These are phyloP conservation scores for Lithophane socia DNA, from an alignment of 2,888 invertebrate genomes.

Conservation along the genomic window DNA sequence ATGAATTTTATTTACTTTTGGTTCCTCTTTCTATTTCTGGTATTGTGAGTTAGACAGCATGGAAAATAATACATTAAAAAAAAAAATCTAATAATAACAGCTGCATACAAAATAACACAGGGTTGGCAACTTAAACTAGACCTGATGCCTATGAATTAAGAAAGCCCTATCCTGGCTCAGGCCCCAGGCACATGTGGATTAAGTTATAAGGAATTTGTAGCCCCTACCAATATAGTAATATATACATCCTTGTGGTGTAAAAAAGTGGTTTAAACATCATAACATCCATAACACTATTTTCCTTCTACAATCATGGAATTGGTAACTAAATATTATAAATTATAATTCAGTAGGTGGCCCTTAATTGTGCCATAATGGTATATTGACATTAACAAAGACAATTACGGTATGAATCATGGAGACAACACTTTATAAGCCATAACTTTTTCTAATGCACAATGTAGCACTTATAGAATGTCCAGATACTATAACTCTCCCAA, in stretches of 20 bases:
- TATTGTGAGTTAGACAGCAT: not conserved
- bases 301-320: constrained; percentile 5
- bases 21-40: not conserved
- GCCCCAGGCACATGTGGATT: not conserved
- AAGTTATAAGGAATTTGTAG: not conserved
- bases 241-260: not conserved
- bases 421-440: not conserved
- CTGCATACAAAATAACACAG: not conserved
- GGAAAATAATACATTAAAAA: not conserved
- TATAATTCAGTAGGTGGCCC: not conserved
- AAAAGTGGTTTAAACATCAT: not conserved
- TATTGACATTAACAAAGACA: not conserved
- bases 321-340: not conserved
- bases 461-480: not conserved
- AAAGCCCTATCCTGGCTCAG: too few relatives aligned
- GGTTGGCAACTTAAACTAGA: not conserved
- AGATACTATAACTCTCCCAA: not conserved
- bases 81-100: not conserved
- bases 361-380: not conserved
- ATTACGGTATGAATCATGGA: not conserved
- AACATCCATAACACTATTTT: constrained; percentile 12
- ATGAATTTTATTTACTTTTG: not conserved
- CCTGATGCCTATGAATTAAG: not conserved
- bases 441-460: not conserved
- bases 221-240: not conserved